Evolutionary conservation across 2,888 invertebrate species (phyloP), one percentile per base, ranked within the genome.

Genomic region (Pomacea canaliculata): DNA sequence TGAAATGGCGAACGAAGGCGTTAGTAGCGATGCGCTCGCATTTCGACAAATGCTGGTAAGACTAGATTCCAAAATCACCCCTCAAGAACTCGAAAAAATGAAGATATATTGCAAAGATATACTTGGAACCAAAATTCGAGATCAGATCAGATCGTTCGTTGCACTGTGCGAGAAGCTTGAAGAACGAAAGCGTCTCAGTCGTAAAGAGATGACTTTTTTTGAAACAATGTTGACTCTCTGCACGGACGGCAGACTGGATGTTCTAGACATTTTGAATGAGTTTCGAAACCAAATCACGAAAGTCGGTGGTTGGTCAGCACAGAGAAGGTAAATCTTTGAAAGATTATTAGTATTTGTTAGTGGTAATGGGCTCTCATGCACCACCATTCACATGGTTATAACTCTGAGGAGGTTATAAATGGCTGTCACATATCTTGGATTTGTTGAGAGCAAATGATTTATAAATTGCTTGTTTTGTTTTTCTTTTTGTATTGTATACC

Each of bases 121-220:
- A 48, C 78, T 81, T 65, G 76, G 75, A n/a, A 73, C 70, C n/a
- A 49, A 70, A 56, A 59, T 71, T 9, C 60, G 56, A 19, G 79
- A 79, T 49, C 65, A 83, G 74, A 84, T 86, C 56, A 73, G 77
- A 74, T 73, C 79, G 8, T 69, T 80, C 8, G 69, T 80, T 8
- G 80, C 83, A 46, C 76, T 86, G 16, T 86, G 84, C 76, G 80
- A 80, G 70, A 83, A 82, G n/a, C 75, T 86, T 27, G 85, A 86
- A 78, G 80, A 85, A 59, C 75, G 85, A 46, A 84, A 82, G 37
- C 66, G 74, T 48, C 75, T 86, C 8, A 79, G 79, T 19, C 65
- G 71, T 46, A 70, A 73, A 18, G 80, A 85, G 66, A 59, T 82
- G 27, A 70, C 27, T 7, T 83, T 79, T 72, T 70, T 86, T 51